A percentile compares a stretch with the other conserved stretches of the same genome.
Conservation (phyloP, 1,140 invertebrate species). For the Argopecten irradians region DNA sequence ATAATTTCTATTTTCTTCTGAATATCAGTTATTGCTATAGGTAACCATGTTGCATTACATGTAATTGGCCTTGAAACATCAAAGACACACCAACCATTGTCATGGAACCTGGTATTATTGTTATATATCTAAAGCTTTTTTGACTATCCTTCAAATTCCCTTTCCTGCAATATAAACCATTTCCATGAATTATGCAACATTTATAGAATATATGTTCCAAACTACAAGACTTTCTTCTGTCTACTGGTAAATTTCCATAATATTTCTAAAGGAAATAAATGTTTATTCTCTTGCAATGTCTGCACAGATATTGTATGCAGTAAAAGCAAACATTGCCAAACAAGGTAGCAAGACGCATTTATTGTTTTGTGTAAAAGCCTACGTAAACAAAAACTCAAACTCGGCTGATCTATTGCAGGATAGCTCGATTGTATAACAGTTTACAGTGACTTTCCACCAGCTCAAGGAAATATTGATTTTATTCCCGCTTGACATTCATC, state of each 20-base stretch:
- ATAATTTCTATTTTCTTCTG: no score
- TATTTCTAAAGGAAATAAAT: not conserved
- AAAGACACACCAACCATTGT: no score
- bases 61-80: no score
- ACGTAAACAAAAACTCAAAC: not conserved
- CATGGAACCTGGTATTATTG: no score
- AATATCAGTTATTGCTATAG: no score
- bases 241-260: not conserved
- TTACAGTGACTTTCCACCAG: not conserved
- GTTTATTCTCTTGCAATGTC: not conserved
- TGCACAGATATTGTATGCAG: not conserved
- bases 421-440: not conserved
- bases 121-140: no score
- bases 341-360: not conserved
- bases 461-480: conserved; percentile 22
- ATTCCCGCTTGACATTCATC: not conserved
- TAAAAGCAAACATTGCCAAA: not conserved
- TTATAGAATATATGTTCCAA: not conserved
- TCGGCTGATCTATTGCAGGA: not conserved
- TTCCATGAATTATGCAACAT: not conserved
- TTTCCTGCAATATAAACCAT: no score
- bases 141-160: no score
- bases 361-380: not conserved
- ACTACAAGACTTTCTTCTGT: not conserved
- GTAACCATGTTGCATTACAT: no score